Evolutionary conservation across 2,113 vertebrate species (phyloP).

Genomic region (Todiramphus saurophagus): DNA sequence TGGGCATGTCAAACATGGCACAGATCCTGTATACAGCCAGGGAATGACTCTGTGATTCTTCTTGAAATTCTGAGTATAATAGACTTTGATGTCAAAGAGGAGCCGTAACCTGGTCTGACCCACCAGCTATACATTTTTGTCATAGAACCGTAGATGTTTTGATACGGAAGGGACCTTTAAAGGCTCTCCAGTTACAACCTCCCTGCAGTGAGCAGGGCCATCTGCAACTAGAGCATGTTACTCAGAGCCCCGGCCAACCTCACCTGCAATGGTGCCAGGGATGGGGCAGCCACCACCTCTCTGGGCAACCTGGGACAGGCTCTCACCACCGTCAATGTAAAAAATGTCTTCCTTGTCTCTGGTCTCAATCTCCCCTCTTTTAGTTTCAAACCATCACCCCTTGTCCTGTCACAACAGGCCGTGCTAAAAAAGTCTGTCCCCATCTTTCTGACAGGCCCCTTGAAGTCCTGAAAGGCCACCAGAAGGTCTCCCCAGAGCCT

Average conservation of each 20-base stretch:
- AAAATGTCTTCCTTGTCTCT: too few relatives aligned
- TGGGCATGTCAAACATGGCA: neutral
- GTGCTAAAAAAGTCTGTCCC: neutral
- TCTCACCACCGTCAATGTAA: neutral
- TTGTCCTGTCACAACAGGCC: neutral
- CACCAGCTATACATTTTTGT: neutral
- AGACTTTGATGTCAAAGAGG: neutral
- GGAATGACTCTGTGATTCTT: neutral
- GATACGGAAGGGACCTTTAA: neutral
- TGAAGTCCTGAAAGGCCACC: too few relatives aligned
- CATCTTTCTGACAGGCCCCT: neutral
- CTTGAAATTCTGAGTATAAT: neutral
- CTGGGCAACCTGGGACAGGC: neutral
- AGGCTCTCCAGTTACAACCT: neutral
- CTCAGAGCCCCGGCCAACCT: neutral
- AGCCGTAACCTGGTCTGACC: neutral
- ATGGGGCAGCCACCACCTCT: neutral
- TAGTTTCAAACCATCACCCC: neutral
- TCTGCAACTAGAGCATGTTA: neutral
- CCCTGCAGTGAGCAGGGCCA: neutral
- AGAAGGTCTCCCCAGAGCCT: too few relatives aligned
- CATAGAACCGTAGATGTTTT: neutral
- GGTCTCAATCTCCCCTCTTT: neutral
- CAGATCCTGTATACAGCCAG: neutral
- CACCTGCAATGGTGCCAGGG: neutral